Conservation (phyloP, 2,797 vertebrate species). For the Semotilus atromaculatus region DNA sequence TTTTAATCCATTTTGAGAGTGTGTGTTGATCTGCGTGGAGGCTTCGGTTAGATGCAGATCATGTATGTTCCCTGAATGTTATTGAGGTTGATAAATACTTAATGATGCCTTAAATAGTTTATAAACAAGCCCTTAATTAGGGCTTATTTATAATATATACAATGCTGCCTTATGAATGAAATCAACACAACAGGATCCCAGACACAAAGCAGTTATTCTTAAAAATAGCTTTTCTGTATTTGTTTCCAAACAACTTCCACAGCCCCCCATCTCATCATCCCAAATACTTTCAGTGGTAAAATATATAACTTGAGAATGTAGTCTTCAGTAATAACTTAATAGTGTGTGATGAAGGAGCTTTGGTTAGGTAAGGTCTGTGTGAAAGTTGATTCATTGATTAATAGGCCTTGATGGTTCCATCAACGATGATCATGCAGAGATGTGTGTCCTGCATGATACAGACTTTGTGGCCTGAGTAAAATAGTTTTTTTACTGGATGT, state of each 20-base stretch:
- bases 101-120: constrained; percentile 23
- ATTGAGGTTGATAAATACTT: neutral
- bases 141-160: neutral
- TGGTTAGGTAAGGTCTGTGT: constrained; percentile 7
- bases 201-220: neutral
- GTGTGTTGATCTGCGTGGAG: constrained; percentile 1
- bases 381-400: constrained; percentile 26
- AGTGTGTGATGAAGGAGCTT: constrained; percentile 23
- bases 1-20: constrained; percentile 40
- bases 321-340: constrained; percentile 29
- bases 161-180: constrained; percentile 25
- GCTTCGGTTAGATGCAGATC: constrained; percentile 5
- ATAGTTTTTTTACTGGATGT: constrained; percentile 51
- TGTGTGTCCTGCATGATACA: constrained; percentile 55
- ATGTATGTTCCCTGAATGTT: neutral
- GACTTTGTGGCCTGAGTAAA: constrained; percentile 49
- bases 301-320: constrained; percentile 36
- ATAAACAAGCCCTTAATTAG: neutral
- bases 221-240: neutral
- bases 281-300: constrained; percentile 28
- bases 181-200: neutral
- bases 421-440: constrained; percentile 62
- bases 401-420: constrained; percentile 59
- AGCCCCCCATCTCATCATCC: constrained; percentile 6
- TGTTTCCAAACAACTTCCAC: neutral